Evolutionary conservation across 1,140 invertebrate genomes (phyloP).

Genomic region (Melitaea cinxia): DNA sequence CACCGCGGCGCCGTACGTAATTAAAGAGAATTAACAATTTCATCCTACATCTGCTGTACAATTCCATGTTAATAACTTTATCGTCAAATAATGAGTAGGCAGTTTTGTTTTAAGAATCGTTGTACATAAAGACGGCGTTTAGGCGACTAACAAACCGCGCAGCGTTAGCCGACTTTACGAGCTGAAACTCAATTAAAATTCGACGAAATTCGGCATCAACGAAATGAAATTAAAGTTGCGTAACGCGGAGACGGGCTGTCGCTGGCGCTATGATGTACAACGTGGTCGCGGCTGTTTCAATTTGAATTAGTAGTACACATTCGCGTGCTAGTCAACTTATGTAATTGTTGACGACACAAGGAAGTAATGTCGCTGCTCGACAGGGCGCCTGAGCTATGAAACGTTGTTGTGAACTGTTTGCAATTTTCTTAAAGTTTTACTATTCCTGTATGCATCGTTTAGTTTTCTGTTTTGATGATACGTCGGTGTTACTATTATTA

Average conservation of each 20-base stretch:
- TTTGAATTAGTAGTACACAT: conserved; percentile 38
- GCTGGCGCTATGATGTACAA: conserved; percentile 48
- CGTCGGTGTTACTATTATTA: not conserved
- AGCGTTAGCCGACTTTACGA: conserved; percentile 56
- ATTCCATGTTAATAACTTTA: conserved; percentile 70
- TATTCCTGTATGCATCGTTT: not conserved
- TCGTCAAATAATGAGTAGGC: conserved; percentile 60
- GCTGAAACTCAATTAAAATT: conserved; percentile 66
- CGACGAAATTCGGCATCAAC: conserved; percentile 57
- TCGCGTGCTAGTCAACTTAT: conserved; percentile 22
- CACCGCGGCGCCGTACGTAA: conserved; percentile 52
- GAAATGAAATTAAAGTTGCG: conserved; percentile 70
- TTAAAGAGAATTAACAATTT: conserved; percentile 74
- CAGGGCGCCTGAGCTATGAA: conserved; percentile 14
- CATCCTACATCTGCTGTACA: conserved; percentile 48
- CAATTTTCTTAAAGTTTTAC: not conserved
- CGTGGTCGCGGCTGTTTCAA: conserved; percentile 41
- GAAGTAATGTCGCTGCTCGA: conserved; percentile 18
- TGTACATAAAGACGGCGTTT: conserved; percentile 64
- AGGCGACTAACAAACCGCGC: conserved; percentile 67
- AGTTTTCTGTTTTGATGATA: not conserved
- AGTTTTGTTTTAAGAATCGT: conserved; percentile 52
- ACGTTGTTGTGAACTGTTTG: not conserved
- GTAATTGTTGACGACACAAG: conserved; percentile 21
- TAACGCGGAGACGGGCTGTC: conserved; percentile 51